Evolutionary conservation across 2,113 vertebrate genomes (phyloP).

Genomic region (Thunnus thynnus): DNA sequence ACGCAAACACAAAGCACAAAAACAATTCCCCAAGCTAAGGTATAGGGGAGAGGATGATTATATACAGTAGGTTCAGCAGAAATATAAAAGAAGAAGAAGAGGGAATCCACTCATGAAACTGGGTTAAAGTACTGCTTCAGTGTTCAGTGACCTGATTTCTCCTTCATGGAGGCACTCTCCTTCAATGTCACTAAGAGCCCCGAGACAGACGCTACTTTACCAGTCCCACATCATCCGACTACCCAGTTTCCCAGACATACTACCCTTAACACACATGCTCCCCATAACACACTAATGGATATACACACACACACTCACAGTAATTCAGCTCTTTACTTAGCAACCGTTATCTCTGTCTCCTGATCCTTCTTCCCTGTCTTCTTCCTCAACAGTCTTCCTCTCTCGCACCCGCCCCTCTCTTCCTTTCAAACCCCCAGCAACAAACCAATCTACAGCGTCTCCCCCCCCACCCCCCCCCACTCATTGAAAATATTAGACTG

Average conservation of each 20-base stretch:
- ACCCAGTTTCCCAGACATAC: slow-evolving; percentile 19
- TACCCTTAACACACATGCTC: slow-evolving; percentile 4
- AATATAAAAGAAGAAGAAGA: slow-evolving; percentile 6
- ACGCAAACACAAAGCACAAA: slow-evolving; percentile 13
- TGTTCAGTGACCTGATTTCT: slow-evolving; percentile 75
- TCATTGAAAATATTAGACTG: slow-evolving; percentile 2
- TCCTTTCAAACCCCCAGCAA: slow-evolving; percentile 28
- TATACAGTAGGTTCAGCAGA: slow-evolving; percentile 9
- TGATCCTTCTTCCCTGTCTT: background rate
- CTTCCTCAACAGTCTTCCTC: slow-evolving; percentile 4
- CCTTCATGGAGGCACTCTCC: slow-evolving; percentile 45
- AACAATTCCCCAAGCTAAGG: background rate
- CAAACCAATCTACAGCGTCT: slow-evolving; percentile 22
- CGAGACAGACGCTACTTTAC: slow-evolving; percentile 49
- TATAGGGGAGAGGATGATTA: background rate
- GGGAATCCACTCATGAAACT: slow-evolving; percentile 37
- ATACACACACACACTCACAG: background rate
- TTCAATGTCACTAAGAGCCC: slow-evolving; percentile 47
- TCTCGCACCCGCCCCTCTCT: background rate
- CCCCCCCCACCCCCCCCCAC: too few relatives aligned
- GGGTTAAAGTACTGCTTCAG: slow-evolving; percentile 54
- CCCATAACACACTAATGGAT: slow-evolving; percentile 4
- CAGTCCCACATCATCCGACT: slow-evolving; percentile 12
- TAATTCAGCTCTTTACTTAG: slow-evolving; percentile 1
- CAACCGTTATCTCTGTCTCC: slow-evolving; percentile 1